Base-by-base conservation (phyloP, 2,888 invertebrate species). In the Autographa pulchrina region DNA sequence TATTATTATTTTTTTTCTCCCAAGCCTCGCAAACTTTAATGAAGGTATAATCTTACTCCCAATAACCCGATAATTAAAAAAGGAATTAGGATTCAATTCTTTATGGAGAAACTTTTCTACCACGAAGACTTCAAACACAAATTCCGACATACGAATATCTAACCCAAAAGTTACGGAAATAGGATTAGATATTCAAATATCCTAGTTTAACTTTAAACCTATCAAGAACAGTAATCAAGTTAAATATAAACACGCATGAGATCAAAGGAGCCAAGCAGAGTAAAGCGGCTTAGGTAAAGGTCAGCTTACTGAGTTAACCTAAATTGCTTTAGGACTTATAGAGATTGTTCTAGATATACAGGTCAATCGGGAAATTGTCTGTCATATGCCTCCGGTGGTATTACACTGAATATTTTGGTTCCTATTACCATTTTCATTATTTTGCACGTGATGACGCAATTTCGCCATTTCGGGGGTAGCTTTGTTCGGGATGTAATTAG, bases 261-360 rank as follows among this genome's bases (percentile, higher is more conserved):
- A 63, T 74, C 70, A 81, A 76, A 82, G 72, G 74, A 68, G 62
- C 18, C 3, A 14, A 38, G 56, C 60, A 70, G 60, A 68, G 54
- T 25, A 72, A 74, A 77, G 77, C 70, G 72, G 71, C 54, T 74
- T 69, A 69, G 65, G 62, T 65, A 1, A 74, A 80, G 80, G 80
- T 77, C 56, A 38, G 56, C 56, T 70, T 68, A 79, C 66, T 79
- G 61, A 59, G 69, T 76, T 81, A 78, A 35, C 20, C 38, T 35
- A n/a, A 54, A 41, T 67, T 31, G 41, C 52, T 25, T 66, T 64
- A 66, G 43, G 52, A 61, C 52, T 58, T 59, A 58, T 25, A 65
- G 31, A 48, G 25, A 16, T 74, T 72, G 70, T 81, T 73, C 67
- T 41, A 5, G 48, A 9, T n/a, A 35, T 41, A 2, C 13, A 31